These are phyloP conservation scores for Keiferia lycopersicella DNA, from an alignment of 2,888 invertebrate species.

Conservation along the genomic window DNA sequence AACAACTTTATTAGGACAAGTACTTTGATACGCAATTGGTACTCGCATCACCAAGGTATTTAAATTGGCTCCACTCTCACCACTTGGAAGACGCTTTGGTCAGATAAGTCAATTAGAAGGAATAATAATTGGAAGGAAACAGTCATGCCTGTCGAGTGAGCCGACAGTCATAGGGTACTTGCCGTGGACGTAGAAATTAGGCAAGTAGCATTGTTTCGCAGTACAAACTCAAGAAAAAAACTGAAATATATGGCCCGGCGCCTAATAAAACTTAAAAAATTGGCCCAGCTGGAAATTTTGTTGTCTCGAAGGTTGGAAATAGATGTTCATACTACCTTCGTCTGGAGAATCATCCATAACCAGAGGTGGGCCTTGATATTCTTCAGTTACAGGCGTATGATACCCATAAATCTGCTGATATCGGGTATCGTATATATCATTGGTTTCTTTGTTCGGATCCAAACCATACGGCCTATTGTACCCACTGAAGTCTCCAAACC, in stretches of 20 bases:
- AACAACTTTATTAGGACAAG: background rate
- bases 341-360: slow-evolving; percentile 73
- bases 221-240: too few relatives aligned
- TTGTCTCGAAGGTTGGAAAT: background rate
- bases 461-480: slow-evolving; percentile 72
- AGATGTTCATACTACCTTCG: slow-evolving; percentile 56
- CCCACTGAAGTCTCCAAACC: slow-evolving; percentile 70
- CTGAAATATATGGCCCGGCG: too few relatives aligned
- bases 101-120: too few relatives aligned
- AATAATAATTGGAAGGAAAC: too few relatives aligned
- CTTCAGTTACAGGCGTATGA: slow-evolving; percentile 72
- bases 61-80: too few relatives aligned
- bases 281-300: too few relatives aligned
- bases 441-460: slow-evolving; percentile 71
- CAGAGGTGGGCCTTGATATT: slow-evolving; percentile 74
- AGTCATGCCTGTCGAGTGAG: too few relatives aligned
- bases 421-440: slow-evolving; percentile 73
- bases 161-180: too few relatives aligned
- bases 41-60: background rate
- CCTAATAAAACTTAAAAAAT: too few relatives aligned
- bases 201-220: too few relatives aligned
- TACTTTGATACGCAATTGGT: background rate
- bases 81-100: too few relatives aligned
- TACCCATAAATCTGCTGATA: slow-evolving; percentile 78
- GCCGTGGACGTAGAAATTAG: too few relatives aligned